phyloP scores from a whole-genome alignment of 2,888 invertebrate species.

The Neoscelio sp. region DNA sequence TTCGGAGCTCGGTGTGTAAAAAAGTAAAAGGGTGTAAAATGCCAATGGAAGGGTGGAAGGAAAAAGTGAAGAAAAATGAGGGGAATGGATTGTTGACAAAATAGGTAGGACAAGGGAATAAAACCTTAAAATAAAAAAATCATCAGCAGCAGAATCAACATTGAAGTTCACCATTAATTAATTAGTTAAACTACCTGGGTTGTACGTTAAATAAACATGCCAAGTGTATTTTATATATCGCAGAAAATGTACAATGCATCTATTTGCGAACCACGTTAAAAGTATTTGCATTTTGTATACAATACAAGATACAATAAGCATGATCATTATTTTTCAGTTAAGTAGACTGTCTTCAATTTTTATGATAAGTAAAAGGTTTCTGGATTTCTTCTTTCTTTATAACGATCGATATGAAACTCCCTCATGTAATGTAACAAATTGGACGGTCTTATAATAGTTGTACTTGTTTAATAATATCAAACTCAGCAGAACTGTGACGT shows the following conservation, averaged over 20 bases:
- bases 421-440: slow-evolving; percentile 2
- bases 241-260: background rate
- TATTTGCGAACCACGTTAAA: background rate
- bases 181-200: background rate
- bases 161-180: slow-evolving; percentile 4
- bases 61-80: too few relatives aligned
- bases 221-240: background rate
- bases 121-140: too few relatives aligned
- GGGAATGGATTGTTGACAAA: too few relatives aligned
- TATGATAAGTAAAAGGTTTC: background rate
- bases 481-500: slow-evolving; percentile 10
- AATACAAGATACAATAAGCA: slow-evolving; percentile 1
- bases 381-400: background rate
- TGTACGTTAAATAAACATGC: slow-evolving; percentile 1
- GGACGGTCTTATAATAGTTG: background rate
- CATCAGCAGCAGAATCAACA: slow-evolving; percentile 1
- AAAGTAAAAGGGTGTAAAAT: too few relatives aligned
- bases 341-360: slow-evolving; percentile 1
- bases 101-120: too few relatives aligned
- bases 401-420: background rate
- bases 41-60: too few relatives aligned
- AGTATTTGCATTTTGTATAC: background rate
- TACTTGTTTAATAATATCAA: slow-evolving; percentile 16
- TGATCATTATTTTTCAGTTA: slow-evolving; percentile 9
- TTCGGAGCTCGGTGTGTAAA: too few relatives aligned